phyloP scores from a whole-genome alignment of 2,888 invertebrate genomes.

The Campopleginae sp. region DNA sequence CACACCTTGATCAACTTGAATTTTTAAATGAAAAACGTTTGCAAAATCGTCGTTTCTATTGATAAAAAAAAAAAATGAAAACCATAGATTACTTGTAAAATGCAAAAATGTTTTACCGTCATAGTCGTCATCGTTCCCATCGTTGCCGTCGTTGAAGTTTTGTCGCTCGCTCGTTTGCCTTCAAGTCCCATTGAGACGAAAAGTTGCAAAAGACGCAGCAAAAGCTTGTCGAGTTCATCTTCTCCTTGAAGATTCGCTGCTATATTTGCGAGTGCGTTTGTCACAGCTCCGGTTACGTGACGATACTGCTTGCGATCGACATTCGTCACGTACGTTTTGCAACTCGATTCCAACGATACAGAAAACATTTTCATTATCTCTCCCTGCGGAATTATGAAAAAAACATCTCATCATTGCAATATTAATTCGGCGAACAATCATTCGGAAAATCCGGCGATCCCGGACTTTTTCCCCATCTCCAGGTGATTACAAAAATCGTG shows the following conservation, averaged over 20 bases:
- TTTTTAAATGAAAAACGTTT: background rate
- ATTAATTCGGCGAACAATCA: background rate
- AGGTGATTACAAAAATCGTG: background rate
- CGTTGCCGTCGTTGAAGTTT: slow-evolving; percentile 89
- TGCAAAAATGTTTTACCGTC: slow-evolving; percentile 36
- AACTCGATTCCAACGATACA: slow-evolving; percentile 96
- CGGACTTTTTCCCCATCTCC: no score
- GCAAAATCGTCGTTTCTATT: background rate
- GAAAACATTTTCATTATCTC: slow-evolving; percentile 99
- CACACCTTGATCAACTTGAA: background rate
- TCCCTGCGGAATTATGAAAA: slow-evolving; percentile 84
- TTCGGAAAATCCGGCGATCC: background rate
- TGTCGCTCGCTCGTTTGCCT: slow-evolving; percentile 97
- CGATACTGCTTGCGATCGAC: slow-evolving; percentile 85
- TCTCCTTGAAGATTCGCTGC: slow-evolving; percentile 97
- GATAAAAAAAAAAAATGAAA: slow-evolving; percentile 3
- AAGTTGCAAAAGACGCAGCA: slow-evolving; percentile 95
- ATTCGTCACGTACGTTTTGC: slow-evolving; percentile 88
- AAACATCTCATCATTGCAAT: background rate
- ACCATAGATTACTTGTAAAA: background rate
- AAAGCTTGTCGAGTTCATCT: slow-evolving; percentile 91
- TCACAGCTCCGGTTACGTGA: slow-evolving; percentile 97
- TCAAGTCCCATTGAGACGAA: slow-evolving; percentile 99
- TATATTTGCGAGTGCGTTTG: slow-evolving; percentile 98
- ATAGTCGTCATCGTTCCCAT: slow-evolving; percentile 82